phyloP scores from a whole-genome alignment of 2,888 invertebrate genomes.

The Apotomis betuletana region DNA sequence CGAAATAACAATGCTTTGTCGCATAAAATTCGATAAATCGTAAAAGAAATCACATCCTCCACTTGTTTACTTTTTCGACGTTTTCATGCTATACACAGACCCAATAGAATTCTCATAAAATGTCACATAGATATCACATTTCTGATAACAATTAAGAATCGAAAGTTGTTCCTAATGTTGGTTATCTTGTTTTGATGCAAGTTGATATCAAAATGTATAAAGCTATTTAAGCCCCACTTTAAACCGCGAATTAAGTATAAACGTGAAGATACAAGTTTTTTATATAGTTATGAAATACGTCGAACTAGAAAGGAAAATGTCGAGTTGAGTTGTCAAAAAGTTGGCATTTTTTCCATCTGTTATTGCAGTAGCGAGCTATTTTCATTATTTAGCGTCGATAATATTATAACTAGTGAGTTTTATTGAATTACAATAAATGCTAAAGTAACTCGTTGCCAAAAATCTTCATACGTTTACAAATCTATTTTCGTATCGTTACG shows the following conservation, averaged over 20 bases:
- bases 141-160: neutral
- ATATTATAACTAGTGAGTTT: slow-evolving; percentile 42
- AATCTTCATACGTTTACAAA: slow-evolving; percentile 28
- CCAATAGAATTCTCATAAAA: neutral
- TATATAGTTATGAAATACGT: slow-evolving; percentile 19
- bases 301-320: slow-evolving; percentile 35
- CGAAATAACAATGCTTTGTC: slow-evolving; percentile 32
- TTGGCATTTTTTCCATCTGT: slow-evolving; percentile 78
- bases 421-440: slow-evolving; percentile 30
- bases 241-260: neutral
- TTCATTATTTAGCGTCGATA: slow-evolving; percentile 51
- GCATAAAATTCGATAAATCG: slow-evolving; percentile 32
- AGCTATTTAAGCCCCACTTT: slow-evolving; percentile 2
- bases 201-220: neutral
- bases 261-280: neutral
- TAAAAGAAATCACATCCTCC: slow-evolving; percentile 31
- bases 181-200: neutral
- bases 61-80: slow-evolving; percentile 43
- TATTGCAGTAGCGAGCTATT: slow-evolving; percentile 61
- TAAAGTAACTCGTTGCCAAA: slow-evolving; percentile 28
- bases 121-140: neutral
- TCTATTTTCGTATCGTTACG: slow-evolving; percentile 34
- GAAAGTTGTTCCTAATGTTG: neutral
- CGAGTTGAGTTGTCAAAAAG: slow-evolving; percentile 72
- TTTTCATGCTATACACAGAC: slow-evolving; percentile 26